Evolutionary conservation across 2,113 vertebrate genomes (phyloP), one percentile per base, ranked within the genome.

Genomic region (Globicephala melas): DNA sequence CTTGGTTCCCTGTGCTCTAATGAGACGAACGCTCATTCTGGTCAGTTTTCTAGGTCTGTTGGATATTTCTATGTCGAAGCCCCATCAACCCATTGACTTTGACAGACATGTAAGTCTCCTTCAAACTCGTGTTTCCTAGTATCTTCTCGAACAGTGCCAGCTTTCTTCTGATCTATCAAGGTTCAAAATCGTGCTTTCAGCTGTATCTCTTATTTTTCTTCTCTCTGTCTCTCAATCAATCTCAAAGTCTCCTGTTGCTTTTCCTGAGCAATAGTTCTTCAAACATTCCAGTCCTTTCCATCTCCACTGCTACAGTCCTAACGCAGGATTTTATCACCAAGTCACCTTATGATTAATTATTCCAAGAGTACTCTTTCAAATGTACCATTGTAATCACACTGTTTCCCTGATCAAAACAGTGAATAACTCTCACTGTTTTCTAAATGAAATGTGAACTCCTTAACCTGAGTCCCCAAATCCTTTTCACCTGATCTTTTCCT

Each of bases 261-360:
- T 44, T 67, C 9, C 68, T 33, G 20, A 96, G 58, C 8, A 25
- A 26, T 2, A 21, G 5, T 76, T 76, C 31, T 84, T 65, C 6
- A 17, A 2, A 60, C 55, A 41, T 23, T n/a, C 10, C 8, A 2
- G 68, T 65, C 36, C 5, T 87, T 95, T 77, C 25, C 25, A 0
- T 0, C 5, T 10, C 47, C 14, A 25, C 14, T 13, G 70, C 79
- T 63, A 60, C 41, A 23, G 33, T n/a, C 36, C 41, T 38, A 55
- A 3, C 6, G 1, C 38, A 38, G 38, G 38, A 38, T 38, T 38
- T 38, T 38, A 38, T 38, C 38, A 5, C 38, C 36, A 91, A 65
- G 33, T 18, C 23, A 26, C 21, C 7, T 71, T 6, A 5, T 47
- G 58, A 73, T 86, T 47, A 67, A 58, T 91, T 25, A 71, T 36